These are phyloP conservation scores for Malacoraja senta DNA, from an alignment of 2,797 vertebrate species.

Conservation along the genomic window DNA sequence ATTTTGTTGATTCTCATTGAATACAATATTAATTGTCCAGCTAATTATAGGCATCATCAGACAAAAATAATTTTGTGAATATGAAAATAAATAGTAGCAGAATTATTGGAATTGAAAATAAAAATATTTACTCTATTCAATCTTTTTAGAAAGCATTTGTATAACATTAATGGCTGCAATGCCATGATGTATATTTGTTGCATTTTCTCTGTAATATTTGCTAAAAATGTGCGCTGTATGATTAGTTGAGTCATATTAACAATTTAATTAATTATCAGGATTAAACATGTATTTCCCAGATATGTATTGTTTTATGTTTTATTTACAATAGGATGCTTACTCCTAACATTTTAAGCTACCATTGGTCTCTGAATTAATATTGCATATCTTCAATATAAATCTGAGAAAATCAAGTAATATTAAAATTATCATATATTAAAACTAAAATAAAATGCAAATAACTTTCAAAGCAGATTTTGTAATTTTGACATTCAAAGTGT, in stretches of 20 bases:
- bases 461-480: neutral
- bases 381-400: neutral
- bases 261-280: neutral
- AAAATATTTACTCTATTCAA: neutral
- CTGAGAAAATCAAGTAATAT: neutral
- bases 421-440: neutral
- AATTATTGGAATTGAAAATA: constrained; percentile 13
- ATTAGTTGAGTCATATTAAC: neutral
- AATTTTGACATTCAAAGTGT: neutral
- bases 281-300: neutral
- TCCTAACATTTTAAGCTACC: neutral
- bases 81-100: neutral
- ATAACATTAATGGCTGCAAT: neutral
- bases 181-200: neutral
- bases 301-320: neutral
- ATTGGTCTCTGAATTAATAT: too few relatives aligned
- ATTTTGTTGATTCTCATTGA: constrained; percentile 14
- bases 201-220: neutral
- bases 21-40: too few relatives aligned
- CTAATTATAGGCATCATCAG: neutral
- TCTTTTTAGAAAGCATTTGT: neutral
- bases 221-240: neutral
- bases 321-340: neutral
- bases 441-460: neutral
- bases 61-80: neutral